Percentiles rank a stretch among this genome's conserved stretches.
Conservation (phyloP, 2,888 invertebrate species). For the Adela reaumurella region DNA sequence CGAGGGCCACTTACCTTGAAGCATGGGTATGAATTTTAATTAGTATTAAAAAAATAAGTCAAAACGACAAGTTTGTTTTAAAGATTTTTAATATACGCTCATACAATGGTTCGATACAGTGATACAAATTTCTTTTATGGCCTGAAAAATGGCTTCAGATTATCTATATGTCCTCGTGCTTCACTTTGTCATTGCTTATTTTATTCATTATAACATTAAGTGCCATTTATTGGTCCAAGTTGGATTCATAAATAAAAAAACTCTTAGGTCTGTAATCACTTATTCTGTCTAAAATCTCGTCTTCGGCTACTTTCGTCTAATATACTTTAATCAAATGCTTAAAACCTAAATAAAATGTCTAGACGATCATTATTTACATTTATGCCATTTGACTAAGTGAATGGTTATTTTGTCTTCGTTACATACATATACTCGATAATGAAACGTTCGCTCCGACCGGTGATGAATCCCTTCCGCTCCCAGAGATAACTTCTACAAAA, state of each 20-base stretch:
- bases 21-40: no score
- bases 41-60: no score
- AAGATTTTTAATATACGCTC: conserved; percentile 50
- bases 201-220: conserved; percentile 23
- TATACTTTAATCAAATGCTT: conserved; percentile 49
- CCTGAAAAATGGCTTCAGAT: conserved; percentile 3
- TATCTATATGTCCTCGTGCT: conserved; percentile 1
- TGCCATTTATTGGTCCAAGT: conserved; percentile 46
- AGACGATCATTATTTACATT: conserved; percentile 50
- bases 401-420: conserved; percentile 1
- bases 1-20: no score
- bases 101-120: conserved; percentile 28
- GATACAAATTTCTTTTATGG: conserved; percentile 3
- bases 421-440: no score
- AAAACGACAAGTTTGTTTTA: conserved; percentile 29
- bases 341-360: conserved; percentile 50
- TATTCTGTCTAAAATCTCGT: conserved; percentile 26
- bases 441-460: no score
- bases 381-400: conserved; percentile 42
- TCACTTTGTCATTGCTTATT: conserved; percentile 15
- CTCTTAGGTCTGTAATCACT: conserved; percentile 27
- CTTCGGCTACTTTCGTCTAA: conserved; percentile 44
- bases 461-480: no score
- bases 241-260: conserved; percentile 36
- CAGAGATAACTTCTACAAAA: no score